Evolutionary conservation across 1,140 invertebrate genomes (phyloP), one percentile per base, ranked within the genome.

Genomic region (Harpegnathos saltator): DNA sequence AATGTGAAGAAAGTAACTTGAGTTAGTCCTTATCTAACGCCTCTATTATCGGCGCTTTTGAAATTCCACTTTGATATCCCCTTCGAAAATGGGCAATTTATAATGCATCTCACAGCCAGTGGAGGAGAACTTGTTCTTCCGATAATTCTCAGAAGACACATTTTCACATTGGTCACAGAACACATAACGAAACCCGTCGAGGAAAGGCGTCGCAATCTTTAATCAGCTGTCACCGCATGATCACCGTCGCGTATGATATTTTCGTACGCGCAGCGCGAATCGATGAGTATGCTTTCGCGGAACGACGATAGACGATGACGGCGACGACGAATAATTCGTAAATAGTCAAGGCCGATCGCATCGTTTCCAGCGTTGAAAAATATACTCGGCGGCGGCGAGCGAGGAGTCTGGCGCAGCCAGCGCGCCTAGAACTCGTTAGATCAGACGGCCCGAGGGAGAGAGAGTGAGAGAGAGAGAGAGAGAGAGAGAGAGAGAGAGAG

Each of bases 361-460:
- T 19, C 38, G 44, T 73, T 83, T 69, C 62, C 19, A 50, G 58
- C 58, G 48, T 44, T 54, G 26, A 68, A 87, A 87, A 84, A 87
- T 87, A 80, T 84, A 87, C 85, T 81, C 14, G 50, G 29, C 52
- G 71, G 24, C 56, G 73, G 74, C 12, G 50, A 63, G 63, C 38
- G 44, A 48, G 68, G 29, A 59, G 82, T 71, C 63, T 82, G 68
- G 87, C 72, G 83, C 69, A 82, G 74, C 38, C 58, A 56, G 74
- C 62, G 50, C 58, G 65, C 58, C 58, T 85, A 88, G 86, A 73
- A 75, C 62, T 73, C 54, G 84, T 80, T 89, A 84, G 88, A 89
- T 89, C 87, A 86, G 80, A 88, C 84, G 66, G 68, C 19, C 73
- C 86, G 83, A 44, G 38, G 11, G 7, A 44, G 38, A 44, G 38